Conservation (phyloP, 2,888 invertebrate genomes). For the Morpho achilles region DNA sequence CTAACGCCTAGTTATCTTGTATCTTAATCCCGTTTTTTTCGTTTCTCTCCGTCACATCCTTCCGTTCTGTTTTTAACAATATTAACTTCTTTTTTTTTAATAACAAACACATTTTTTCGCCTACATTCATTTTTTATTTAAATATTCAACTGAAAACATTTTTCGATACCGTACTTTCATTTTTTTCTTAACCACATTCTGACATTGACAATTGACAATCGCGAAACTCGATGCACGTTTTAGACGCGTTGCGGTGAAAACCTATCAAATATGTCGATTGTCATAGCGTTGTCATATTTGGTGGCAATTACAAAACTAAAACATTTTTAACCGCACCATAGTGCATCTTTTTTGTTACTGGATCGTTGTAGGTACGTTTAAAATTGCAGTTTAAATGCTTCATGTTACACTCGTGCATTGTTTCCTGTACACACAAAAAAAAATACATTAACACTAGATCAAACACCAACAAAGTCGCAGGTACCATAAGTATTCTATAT, state of each 20-base stretch:
- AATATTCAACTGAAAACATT: not conserved
- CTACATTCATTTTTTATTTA: too few species aligned
- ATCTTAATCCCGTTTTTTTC: too few species aligned
- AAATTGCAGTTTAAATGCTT: too few species aligned
- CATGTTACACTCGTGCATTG: not conserved
- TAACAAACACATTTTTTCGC: too few species aligned
- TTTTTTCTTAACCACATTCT: constrained; percentile 13
- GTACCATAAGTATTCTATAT: too few species aligned
- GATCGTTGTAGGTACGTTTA: too few species aligned
- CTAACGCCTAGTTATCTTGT: too few species aligned
- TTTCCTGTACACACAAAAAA: not conserved
- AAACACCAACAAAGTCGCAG: too few species aligned
- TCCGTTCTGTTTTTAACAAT: too few species aligned
- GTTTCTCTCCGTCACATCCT: too few species aligned
- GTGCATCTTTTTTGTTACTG: constrained; percentile 17
- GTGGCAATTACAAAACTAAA: constrained; percentile 30
- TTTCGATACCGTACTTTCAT: not conserved
- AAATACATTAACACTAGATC: too few species aligned
- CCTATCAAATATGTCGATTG: constrained; percentile 47
- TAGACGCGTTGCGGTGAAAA: constrained; percentile 36
- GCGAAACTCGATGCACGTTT: constrained; percentile 13
- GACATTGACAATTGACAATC: constrained; percentile 13
- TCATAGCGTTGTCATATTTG: constrained; percentile 18
- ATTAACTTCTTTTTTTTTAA: too few species aligned
- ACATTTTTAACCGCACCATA: constrained; percentile 36